Percentiles rank a stretch among this genome's conserved stretches.
phyloP scores from a whole-genome alignment of 2,113 vertebrate genomes.

The Colinus virginianus region DNA sequence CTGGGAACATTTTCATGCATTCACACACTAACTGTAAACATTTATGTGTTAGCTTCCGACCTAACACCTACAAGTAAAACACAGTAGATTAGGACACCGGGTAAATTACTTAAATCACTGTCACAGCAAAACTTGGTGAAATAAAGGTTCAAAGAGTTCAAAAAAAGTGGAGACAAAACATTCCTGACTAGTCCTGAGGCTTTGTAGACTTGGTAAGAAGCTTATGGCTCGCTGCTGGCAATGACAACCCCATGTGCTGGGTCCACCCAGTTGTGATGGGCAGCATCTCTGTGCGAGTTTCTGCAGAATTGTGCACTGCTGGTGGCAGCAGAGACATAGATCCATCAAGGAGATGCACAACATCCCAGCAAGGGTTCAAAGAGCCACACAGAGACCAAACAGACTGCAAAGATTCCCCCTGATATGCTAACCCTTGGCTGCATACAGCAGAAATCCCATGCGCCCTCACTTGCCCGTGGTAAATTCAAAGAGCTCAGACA shows the following conservation, averaged over 20 bases:
- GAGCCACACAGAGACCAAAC: rapidly evolving
- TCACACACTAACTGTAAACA: not conserved
- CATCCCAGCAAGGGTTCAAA: not conserved
- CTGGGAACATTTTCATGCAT: not conserved
- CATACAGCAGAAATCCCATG: not conserved
- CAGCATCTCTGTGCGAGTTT: rapidly evolving
- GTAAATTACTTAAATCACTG: rapidly evolving
- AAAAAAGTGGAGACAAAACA: not conserved
- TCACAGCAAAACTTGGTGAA: not conserved
- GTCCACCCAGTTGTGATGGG: rapidly evolving
- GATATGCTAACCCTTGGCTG: not conserved
- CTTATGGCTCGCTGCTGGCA: not conserved
- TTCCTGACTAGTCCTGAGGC: not conserved
- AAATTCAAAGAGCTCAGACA: not conserved
- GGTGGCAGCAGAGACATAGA: not conserved
- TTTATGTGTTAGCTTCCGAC: not conserved
- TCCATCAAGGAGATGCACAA: not conserved
- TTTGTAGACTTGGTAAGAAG: not conserved
- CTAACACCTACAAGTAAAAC: not conserved
- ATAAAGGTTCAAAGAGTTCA: not conserved
- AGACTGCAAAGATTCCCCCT: not conserved
- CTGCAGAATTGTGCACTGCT: not conserved
- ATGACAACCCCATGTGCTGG: rapidly evolving
- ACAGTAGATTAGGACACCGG: rapidly evolving
- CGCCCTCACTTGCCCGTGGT: not conserved